Conservation (phyloP, 2,797 vertebrate genomes). For the Gorsachius magnificus region DNA sequence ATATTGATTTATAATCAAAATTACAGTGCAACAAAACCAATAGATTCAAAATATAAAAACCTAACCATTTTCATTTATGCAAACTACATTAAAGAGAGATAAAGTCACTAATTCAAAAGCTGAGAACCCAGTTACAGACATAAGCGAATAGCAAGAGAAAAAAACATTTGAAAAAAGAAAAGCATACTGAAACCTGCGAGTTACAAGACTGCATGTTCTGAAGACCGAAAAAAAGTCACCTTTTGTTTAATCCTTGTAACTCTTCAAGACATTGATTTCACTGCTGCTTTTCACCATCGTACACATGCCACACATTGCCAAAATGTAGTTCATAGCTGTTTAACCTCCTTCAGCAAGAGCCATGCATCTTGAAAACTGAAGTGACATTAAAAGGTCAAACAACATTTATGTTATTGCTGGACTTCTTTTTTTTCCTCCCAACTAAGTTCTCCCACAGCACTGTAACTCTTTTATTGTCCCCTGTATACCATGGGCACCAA, state of each 20-base stretch:
- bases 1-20: conserved; percentile 21
- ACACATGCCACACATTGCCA: not conserved
- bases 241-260: not conserved
- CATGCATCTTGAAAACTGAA: not conserved
- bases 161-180: not conserved
- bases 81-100: not conserved
- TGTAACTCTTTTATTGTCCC: not conserved
- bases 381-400: not conserved
- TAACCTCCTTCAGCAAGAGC: not conserved
- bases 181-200: conserved; percentile 26
- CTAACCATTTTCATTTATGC: not conserved
- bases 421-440: not conserved
- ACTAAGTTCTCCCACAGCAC: not conserved
- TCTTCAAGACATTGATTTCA: not conserved
- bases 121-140: conserved; percentile 26
- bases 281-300: not conserved
- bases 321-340: not conserved
- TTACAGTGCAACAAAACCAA: not conserved
- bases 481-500: not conserved
- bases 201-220: not conserved
- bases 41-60: conserved; percentile 12
- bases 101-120: conserved; percentile 44
- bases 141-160: conserved; percentile 52
- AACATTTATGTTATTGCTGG: not conserved
- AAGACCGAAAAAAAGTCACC: conserved; percentile 8